Percentiles rank a stretch among this genome's conserved stretches.
phyloP scores from a whole-genome alignment of 2,888 invertebrate species.

The Cacoxenus indagator region DNA sequence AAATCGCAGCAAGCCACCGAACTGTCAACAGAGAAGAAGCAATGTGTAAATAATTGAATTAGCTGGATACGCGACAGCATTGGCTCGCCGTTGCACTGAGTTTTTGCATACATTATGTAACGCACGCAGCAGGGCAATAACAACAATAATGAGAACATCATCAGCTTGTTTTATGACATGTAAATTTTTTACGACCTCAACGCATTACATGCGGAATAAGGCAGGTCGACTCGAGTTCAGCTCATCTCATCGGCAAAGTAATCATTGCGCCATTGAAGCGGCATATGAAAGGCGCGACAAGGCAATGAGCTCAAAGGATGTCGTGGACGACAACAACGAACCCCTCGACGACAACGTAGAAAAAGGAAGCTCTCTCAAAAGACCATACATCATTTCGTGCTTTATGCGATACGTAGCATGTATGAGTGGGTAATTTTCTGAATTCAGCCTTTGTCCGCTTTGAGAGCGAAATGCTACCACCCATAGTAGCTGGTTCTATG shows the following conservation, averaged over 20 bases:
- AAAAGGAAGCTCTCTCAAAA: constrained; percentile 24
- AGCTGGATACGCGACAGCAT: constrained; percentile 13
- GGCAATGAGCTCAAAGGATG: constrained; percentile 2
- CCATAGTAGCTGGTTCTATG: too few species aligned
- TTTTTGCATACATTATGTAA: not conserved
- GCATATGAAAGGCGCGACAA: constrained; percentile 6
- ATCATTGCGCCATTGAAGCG: constrained; percentile 19
- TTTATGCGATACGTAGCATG: constrained; percentile 34
- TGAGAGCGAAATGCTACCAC: too few species aligned
- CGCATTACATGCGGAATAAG: not conserved
- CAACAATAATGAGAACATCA: not conserved
- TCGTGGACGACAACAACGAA: not conserved
- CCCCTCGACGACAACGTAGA: not conserved
- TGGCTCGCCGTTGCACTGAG: not conserved
- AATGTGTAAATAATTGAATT: constrained; percentile 29
- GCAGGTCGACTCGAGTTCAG: not conserved
- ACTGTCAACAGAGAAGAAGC: not conserved
- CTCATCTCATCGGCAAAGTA: constrained; percentile 16
- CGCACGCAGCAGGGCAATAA: constrained; percentile 11
- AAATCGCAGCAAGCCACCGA: constrained; percentile 11
- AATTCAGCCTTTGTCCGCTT: constrained; percentile 39
- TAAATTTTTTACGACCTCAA: constrained; percentile 29
- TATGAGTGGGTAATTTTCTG: constrained; percentile 13
- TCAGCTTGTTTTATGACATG: constrained; percentile 27
- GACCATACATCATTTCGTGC: constrained; percentile 52